phyloP scores from a whole-genome alignment of 2,888 invertebrate genomes.

The Diarsia dahlii region DNA sequence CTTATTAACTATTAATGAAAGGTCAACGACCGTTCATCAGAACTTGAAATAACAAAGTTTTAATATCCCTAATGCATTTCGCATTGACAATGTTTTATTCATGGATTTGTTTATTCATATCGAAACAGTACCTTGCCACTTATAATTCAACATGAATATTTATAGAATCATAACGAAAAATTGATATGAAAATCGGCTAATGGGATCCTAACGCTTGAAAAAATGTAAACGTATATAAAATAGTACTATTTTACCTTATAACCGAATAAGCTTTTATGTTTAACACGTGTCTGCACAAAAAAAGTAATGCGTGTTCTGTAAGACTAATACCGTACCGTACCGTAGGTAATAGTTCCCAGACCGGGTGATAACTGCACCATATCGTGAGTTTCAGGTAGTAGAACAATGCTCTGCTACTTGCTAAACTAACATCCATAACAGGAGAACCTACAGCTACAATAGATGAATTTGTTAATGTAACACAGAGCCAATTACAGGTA shows the following conservation, averaged over 20 bases:
- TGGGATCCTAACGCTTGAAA: constrained; percentile 5
- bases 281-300: background rate
- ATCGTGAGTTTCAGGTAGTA: background rate
- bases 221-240: background rate
- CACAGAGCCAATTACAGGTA: too few relatives aligned
- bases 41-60: constrained; percentile 26
- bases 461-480: too few relatives aligned
- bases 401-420: background rate
- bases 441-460: too few relatives aligned
- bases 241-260: constrained; percentile 30
- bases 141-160: constrained; percentile 46
- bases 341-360: background rate
- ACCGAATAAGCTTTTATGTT: constrained; percentile 28
- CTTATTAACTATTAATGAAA: constrained; percentile 14
- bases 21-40: constrained; percentile 9
- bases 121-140: constrained; percentile 41
- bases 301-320: background rate
- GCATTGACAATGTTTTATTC: constrained; percentile 43
- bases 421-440: too few relatives aligned
- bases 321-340: background rate
- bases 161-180: constrained; percentile 35
- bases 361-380: constrained; percentile 6
- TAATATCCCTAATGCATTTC: constrained; percentile 44
- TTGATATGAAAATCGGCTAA: constrained; percentile 4
- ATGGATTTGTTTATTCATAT: constrained; percentile 42